These are phyloP conservation scores for Acronicta aceris DNA, from an alignment of 2,888 invertebrate species.

Conservation along the genomic window DNA sequence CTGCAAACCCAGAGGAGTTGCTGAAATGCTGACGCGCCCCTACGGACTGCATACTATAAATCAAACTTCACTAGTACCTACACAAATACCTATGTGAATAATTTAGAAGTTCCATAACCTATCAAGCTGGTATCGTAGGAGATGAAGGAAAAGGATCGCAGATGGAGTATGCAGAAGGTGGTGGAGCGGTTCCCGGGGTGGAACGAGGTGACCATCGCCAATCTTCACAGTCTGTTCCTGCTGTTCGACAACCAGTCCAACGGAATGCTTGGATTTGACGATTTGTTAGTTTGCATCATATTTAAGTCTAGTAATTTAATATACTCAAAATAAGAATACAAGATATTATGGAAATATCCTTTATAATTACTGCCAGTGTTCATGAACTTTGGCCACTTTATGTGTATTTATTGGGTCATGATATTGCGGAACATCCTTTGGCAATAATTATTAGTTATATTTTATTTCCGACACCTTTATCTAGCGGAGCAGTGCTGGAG, in stretches of 20 bases:
- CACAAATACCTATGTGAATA: background rate
- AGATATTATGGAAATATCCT: no score
- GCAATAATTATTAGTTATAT: no score
- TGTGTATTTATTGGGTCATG: no score
- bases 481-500: slow-evolving; percentile 85
- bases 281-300: slow-evolving; percentile 78
- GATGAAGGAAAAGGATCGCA: slow-evolving; percentile 88
- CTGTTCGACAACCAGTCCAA: slow-evolving; percentile 89
- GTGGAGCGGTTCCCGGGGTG: slow-evolving; percentile 88
- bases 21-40: no score
- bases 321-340: background rate
- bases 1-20: no score
- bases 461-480: background rate
- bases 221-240: slow-evolving; percentile 88
- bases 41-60: no score
- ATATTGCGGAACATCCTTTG: no score
- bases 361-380: no score
- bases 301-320: background rate
- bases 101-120: background rate
- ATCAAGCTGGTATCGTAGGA: slow-evolving; percentile 64
- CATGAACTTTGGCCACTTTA: no score
- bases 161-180: slow-evolving; percentile 87
- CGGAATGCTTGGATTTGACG: slow-evolving; percentile 89
- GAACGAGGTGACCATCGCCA: slow-evolving; percentile 89
- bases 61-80: no score